Evolutionary conservation across 2,113 vertebrate genomes (phyloP).

Genomic region (Hyaena hyaena): DNA sequence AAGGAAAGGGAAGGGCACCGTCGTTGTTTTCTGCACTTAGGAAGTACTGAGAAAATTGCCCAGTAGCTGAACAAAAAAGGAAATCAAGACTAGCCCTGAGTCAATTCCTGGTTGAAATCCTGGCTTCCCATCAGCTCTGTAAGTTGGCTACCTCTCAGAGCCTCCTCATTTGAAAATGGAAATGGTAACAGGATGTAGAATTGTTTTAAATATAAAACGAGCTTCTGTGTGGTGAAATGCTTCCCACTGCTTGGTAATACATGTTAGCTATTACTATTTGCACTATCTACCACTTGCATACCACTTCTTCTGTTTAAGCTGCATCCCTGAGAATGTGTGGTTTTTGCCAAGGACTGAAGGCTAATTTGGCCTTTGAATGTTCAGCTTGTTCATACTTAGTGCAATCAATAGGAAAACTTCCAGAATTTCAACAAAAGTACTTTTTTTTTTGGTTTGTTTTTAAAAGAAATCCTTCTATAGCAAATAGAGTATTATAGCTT

Average conservation of each 20-base stretch:
- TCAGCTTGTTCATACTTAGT: background rate
- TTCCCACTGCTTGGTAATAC: background rate
- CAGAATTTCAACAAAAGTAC: background rate
- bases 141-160: background rate
- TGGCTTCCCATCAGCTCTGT: background rate
- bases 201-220: background rate
- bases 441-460: background rate
- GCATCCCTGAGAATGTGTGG: background rate
- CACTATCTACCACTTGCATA: rapidly evolving
- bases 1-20: background rate
- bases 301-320: rapidly evolving
- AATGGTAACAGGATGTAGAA: background rate
- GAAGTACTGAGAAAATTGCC: background rate
- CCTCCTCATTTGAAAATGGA: background rate
- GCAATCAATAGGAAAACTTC: background rate
- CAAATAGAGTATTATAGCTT: background rate
- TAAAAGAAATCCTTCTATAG: background rate
- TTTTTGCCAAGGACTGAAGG: background rate
- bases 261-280: background rate
- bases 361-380: background rate
- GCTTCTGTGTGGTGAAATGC: background rate
- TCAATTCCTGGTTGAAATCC: background rate
- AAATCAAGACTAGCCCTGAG: background rate
- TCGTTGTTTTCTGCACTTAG: background rate
- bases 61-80: background rate